These are phyloP conservation scores for Enteromius treurensis DNA, from an alignment of 2,797 vertebrate genomes.

Conservation along the genomic window DNA sequence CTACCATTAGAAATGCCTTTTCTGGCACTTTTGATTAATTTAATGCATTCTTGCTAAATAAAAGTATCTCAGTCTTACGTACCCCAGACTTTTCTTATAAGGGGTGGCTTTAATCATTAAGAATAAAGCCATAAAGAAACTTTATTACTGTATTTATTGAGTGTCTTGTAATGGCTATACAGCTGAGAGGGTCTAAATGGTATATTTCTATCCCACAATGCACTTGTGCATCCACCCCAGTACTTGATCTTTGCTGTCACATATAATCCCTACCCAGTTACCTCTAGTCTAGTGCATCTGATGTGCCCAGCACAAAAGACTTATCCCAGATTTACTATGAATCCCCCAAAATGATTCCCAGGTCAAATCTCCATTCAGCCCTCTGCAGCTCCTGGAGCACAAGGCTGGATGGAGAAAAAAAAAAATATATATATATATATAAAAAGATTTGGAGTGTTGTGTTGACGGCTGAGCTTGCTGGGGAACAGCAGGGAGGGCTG, in stretches of 20 bases:
- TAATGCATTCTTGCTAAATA: not conserved
- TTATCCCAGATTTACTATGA: constrained; percentile 38
- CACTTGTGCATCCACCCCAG: constrained; percentile 20
- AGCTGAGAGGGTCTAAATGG: not conserved
- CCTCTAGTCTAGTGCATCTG: constrained; percentile 51
- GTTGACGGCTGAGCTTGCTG: constrained; percentile 12
- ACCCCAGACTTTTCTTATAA: not conserved
- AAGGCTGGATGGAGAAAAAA: not conserved
- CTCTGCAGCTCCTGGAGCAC: constrained; percentile 16
- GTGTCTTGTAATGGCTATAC: not conserved
- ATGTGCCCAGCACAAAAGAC: constrained; percentile 39
- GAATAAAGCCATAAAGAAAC: not conserved
- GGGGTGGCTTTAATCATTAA: not conserved
- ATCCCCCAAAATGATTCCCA: constrained; percentile 44
- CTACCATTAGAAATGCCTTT: not conserved
- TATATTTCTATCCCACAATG: constrained; percentile 1
- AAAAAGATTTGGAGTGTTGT: not conserved
- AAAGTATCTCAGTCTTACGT: not conserved
- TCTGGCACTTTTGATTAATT: not conserved
- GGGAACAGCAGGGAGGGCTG: constrained; percentile 4
- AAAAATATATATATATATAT: no score
- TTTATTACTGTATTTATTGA: not conserved
- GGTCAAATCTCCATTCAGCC: constrained; percentile 19
- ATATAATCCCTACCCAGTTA: constrained; percentile 54
- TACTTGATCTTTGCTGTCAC: constrained; percentile 35